Evolutionary conservation across 2,888 invertebrate species (phyloP), one percentile per base, ranked within the genome.

Genomic region (Sphaerophoria taeniata): DNA sequence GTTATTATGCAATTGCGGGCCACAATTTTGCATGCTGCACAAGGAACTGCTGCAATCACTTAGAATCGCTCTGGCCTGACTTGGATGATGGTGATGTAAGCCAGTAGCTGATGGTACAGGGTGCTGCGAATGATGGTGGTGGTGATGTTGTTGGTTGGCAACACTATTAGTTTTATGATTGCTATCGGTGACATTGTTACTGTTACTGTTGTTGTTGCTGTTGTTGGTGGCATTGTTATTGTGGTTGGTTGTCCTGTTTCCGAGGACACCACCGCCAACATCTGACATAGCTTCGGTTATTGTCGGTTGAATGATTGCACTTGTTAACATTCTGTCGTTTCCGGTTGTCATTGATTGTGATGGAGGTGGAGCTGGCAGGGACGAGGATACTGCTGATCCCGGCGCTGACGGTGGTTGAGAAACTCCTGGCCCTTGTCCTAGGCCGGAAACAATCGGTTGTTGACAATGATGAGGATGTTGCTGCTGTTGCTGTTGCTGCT

Each of bases 241-340:
- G 87, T 82, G 88, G 88, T 87, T 87, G 87, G 86, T 78, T 88
- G 67, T 88, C 88, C 72, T 88, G 87, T 71, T 88, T 88, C 75
- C 87, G 87, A 87, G 87, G 87, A 77, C 88, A 89, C 83, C 88
- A 89, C 78, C 88, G 89, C 78, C 77, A 67, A 87, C 87, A 81
- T 87, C 87, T 74, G 84, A 76, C 87, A 88, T 77, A 77, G 87
- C 79, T 60, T 82, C 81, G 81, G 87, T 87, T 87, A 88, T 86
- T 87, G 87, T 78, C 77, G 88, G 87, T 81, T 88, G 88, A 84
- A 87, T 90, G 81, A 90, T 88, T 89, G 90, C 89, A 87, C 90
- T 90, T 91, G 92, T 91, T 91, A 92, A 92, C 92, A 92, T 91
- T 90, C 91, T 90, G 89, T 91, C 91, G 90, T 90, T 91, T 91